A percentile compares a stretch with the other conserved stretches of the same genome.
Evolutionary conservation across 1,140 invertebrate genomes (phyloP).

Genomic region (Pseudomyrmex dendroicus): DNA sequence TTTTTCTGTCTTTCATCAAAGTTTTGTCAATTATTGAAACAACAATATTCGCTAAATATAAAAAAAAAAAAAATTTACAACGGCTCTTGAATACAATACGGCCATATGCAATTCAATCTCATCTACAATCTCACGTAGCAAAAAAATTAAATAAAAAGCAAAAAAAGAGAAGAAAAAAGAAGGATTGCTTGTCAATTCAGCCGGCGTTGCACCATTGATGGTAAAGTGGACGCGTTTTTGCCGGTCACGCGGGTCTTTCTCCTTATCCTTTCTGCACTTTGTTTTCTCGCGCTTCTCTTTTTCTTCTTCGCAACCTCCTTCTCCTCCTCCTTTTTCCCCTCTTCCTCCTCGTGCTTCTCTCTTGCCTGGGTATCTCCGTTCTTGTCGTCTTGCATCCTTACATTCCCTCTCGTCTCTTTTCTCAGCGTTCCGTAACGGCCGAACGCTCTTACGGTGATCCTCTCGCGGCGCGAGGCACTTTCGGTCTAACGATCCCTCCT

Average conservation of each 20-base stretch:
- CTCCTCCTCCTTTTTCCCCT: background rate
- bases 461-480: slow-evolving; percentile 73
- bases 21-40: too few relatives aligned
- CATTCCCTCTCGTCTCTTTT: slow-evolving; percentile 35
- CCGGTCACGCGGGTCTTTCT: slow-evolving; percentile 26
- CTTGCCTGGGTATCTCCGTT: background rate
- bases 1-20: too few relatives aligned
- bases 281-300: slow-evolving; percentile 19
- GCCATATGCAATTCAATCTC: too few relatives aligned
- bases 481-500: slow-evolving; percentile 77
- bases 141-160: too few relatives aligned
- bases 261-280: slow-evolving; percentile 31
- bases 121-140: too few relatives aligned
- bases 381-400: slow-evolving; percentile 35
- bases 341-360: background rate
- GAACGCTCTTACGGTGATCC: slow-evolving; percentile 78
- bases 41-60: too few relatives aligned
- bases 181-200: slow-evolving; percentile 49
- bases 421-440: slow-evolving; percentile 70
- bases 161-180: slow-evolving; percentile 8
- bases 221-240: slow-evolving; percentile 63
- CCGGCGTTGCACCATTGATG: slow-evolving; percentile 46
- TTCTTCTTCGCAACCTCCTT: slow-evolving; percentile 5
- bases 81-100: too few relatives aligned
- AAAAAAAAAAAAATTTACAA: too few relatives aligned